Conservation (phyloP, 2,797 vertebrate species). For the Telmatherina bonti region DNA sequence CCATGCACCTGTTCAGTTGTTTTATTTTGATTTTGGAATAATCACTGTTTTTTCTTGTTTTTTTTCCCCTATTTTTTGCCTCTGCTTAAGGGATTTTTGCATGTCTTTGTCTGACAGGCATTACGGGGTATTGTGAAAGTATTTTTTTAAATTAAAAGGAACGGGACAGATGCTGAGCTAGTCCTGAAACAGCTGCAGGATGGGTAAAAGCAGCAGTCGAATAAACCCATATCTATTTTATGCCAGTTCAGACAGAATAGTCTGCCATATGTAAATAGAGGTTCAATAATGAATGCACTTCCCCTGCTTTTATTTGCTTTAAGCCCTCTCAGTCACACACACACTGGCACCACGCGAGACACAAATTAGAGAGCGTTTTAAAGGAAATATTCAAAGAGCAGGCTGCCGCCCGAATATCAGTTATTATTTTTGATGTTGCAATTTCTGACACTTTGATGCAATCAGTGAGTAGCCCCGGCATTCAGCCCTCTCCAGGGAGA, state of each 20-base stretch:
- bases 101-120: conserved; percentile 48
- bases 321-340: conserved; percentile 81
- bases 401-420: conserved; percentile 86
- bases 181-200: conserved; percentile 60
- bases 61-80: conserved; percentile 29
- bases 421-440: conserved; percentile 93
- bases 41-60: conserved; percentile 20
- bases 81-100: conserved; percentile 46
- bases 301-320: conserved; percentile 90
- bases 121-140: conserved; percentile 36
- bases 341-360: conserved; percentile 81
- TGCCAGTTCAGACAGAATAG: conserved; percentile 84
- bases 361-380: conserved; percentile 91
- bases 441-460: conserved; percentile 89
- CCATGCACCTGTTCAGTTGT: background rate
- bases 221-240: conserved; percentile 82
- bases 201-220: conserved; percentile 66
- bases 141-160: conserved; percentile 63
- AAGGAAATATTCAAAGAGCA: conserved; percentile 88
- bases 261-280: conserved; percentile 85
- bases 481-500: conserved; percentile 86
- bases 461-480: conserved; percentile 85
- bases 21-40: conserved; percentile 1
- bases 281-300: conserved; percentile 87
- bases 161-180: conserved; percentile 66